Conservation (phyloP, 2,113 vertebrate genomes). For the Neotragus pygmaeus region DNA sequence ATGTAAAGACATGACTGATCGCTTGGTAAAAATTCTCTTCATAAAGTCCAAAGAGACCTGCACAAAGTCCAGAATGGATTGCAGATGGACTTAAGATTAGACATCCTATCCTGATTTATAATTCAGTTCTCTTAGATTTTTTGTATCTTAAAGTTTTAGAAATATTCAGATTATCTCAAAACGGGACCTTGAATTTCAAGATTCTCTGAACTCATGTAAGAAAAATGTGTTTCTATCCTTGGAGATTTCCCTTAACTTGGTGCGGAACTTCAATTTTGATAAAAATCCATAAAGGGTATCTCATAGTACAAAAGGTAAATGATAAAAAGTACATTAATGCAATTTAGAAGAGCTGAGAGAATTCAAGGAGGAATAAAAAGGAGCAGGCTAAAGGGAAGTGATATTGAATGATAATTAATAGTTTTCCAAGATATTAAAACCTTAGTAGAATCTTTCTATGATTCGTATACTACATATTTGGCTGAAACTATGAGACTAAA, state of each 20-base stretch:
- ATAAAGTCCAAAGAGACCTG: neutral
- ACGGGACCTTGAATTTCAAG: conserved; percentile 40
- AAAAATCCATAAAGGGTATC: neutral
- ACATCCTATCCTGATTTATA: neutral
- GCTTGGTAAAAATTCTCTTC: conserved; percentile 23
- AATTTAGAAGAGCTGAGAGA: neutral
- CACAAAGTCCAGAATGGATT: neutral
- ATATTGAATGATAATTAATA: neutral
- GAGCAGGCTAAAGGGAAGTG: neutral
- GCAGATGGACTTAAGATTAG: neutral
- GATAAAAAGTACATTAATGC: neutral
- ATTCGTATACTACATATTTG: neutral
- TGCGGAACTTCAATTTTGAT: neutral
- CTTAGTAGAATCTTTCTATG: neutral
- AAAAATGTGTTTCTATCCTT: neutral
- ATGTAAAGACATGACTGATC: neutral
- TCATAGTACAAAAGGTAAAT: neutral
- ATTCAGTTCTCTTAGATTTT: neutral
- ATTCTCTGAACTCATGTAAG: conserved; percentile 4
- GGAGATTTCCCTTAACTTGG: neutral
- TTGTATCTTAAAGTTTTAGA: neutral
- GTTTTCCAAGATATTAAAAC: neutral
- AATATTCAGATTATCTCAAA: conserved; percentile 35
- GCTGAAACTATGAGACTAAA: neutral
- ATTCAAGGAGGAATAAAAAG: neutral